Percentiles rank a stretch among this genome's conserved stretches.
Conservation (phyloP, 1,140 invertebrate genomes). For the Glossosoma conforme region DNA sequence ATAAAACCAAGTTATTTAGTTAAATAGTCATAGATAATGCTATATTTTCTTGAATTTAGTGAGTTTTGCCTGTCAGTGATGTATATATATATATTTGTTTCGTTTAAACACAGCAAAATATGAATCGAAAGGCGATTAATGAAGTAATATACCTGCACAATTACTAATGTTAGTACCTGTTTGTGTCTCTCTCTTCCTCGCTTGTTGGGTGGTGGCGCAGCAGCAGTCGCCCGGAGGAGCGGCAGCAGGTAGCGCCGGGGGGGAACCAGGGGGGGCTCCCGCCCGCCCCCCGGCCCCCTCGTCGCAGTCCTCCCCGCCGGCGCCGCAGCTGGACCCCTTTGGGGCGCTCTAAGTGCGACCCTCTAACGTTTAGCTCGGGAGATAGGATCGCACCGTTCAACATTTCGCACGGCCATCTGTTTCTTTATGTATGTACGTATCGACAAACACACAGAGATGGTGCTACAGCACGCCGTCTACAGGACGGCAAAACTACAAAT, state of each 20-base stretch:
- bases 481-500: no score
- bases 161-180: conserved; percentile 15
- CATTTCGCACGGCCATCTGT: conserved; percentile 20
- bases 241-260: conserved; percentile 27
- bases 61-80: no score
- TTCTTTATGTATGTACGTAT: conserved; percentile 26
- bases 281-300: conserved; percentile 36
- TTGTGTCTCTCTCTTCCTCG: conserved; percentile 1
- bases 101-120: no score
- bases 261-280: conserved; percentile 13
- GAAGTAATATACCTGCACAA: no score
- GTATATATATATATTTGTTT: no score
- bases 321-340: conserved; percentile 48
- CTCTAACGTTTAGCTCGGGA: neutral
- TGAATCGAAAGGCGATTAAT: no score
- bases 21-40: no score
- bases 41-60: no score
- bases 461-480: no score
- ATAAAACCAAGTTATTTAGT: no score
- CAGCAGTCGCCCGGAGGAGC: conserved; percentile 36
- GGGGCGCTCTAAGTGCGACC: conserved; percentile 44
- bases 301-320: conserved; percentile 38
- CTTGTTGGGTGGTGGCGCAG: conserved; percentile 34
- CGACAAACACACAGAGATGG: no score
- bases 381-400: conserved; percentile 9